Evolutionary conservation across 1,140 invertebrate species (phyloP).

Genomic region (Carcinoscorpius rotundicauda): DNA sequence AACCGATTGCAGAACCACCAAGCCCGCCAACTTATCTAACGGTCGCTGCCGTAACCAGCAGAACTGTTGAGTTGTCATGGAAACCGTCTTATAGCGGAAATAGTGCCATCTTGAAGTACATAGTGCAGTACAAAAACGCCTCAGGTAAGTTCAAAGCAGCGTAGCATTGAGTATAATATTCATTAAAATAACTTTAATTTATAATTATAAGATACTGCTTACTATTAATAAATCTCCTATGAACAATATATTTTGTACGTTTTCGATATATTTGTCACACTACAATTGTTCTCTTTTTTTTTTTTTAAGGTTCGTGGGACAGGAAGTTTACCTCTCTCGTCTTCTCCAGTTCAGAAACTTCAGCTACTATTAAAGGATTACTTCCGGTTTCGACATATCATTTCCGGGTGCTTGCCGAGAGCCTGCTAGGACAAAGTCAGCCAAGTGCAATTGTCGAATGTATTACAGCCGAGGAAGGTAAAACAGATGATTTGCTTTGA

Average conservation of each 20-base stretch:
- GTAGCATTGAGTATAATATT: no score
- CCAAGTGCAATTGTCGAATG: slow-evolving; percentile 79
- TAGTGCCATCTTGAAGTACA: slow-evolving; percentile 73
- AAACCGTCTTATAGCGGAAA: slow-evolving; percentile 89
- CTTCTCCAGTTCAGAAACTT: slow-evolving; percentile 59
- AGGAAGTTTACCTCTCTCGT: slow-evolving; percentile 18
- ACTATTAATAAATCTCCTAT: no score
- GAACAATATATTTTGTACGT: no score
- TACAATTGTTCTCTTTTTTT: no score
- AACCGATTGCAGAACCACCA: slow-evolving; percentile 59
- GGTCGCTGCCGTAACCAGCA: slow-evolving; percentile 77
- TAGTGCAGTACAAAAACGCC: slow-evolving; percentile 81
- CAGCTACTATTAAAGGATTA: slow-evolving; percentile 61
- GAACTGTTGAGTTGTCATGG: slow-evolving; percentile 80
- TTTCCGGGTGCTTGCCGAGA: slow-evolving; percentile 88
- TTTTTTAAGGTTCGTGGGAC: slow-evolving; percentile 21
- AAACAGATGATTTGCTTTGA: no score
- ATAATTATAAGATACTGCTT: no score
- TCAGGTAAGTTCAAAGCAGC: slow-evolving; percentile 52
- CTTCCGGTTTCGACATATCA: slow-evolving; percentile 84
- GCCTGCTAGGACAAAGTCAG: slow-evolving; percentile 85
- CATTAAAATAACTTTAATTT: no score
- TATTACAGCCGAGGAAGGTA: slow-evolving; percentile 64
- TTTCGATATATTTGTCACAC: no score
- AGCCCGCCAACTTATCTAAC: slow-evolving; percentile 80